Conservation (phyloP, 1,140 invertebrate genomes). For the Battus philenor region DNA sequence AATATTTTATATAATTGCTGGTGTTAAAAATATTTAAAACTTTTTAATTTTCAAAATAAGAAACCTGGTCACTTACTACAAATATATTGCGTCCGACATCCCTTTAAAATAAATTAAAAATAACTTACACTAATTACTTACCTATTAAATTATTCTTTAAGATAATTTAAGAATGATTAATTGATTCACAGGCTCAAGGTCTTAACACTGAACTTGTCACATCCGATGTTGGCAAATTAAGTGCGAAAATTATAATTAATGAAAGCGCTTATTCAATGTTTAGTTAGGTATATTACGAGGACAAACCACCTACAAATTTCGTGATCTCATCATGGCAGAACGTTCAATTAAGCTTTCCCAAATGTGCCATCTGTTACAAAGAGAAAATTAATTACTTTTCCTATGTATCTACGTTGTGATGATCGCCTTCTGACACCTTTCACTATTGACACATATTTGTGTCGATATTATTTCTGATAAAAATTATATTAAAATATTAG, state of each 20-base stretch:
- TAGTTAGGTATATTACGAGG: conserved; percentile 11
- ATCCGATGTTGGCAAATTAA: conserved; percentile 5
- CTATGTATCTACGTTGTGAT: conserved; percentile 6
- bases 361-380: conserved; percentile 12
- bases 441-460: not conserved
- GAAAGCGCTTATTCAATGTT: conserved; percentile 3
- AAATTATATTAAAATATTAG: too few species aligned
- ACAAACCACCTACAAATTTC: conserved; percentile 11
- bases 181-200: too few species aligned
- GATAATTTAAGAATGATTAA: too few species aligned
- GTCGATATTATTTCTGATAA: too few species aligned
- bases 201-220: conserved; percentile 9
- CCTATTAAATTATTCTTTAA: too few species aligned
- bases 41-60: too few species aligned
- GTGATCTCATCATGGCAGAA: conserved; percentile 8
- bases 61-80: too few species aligned
- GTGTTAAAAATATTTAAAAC: too few species aligned
- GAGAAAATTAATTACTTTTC: conserved; percentile 13
- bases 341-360: conserved; percentile 12
- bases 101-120: too few species aligned
- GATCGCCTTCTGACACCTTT: not conserved
- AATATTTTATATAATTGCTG: too few species aligned
- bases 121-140: too few species aligned
- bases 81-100: too few species aligned
- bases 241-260: conserved; percentile 4